Evolutionary conservation across 2,113 vertebrate genomes (phyloP), one percentile per base, ranked within the genome.

Genomic region (Dissostichus mawsoni): DNA sequence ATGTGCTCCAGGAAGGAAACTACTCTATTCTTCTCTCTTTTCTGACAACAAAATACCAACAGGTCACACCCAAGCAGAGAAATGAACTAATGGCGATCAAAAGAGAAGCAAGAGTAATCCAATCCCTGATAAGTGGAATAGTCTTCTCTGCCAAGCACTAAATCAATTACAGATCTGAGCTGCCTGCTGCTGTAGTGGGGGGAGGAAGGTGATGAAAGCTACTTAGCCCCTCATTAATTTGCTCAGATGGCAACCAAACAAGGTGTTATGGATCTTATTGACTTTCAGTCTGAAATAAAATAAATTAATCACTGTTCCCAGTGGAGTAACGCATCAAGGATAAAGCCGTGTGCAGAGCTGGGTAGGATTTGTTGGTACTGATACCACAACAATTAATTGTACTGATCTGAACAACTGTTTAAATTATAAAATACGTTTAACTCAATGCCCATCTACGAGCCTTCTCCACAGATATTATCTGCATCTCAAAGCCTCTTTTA

Each of bases 161-260:
- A 90, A 90, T 89, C 74, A 87, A 85, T 88, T 82, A 86, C 41
- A 11, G 65, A 25, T 77, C 83, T 80, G 58, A 90, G 89, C 68
- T 66, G 70, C 63, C 74, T 71, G 84, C 88, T 91, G 82, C 71
- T 83, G 74, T 58, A 47, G 75, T 64, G 66, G 61, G 64, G 56
- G 53, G 66, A 88, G 77, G 69, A 78, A 85, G 75, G 85, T 86
- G 85, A 76, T 85, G 82, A 90, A 82, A 85, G 85, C 79, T 80
- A 86, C 85, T 92, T 82, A 91, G 81, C 81, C 73, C 67, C 78
- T 84, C 71, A 66, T 87, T 90, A 66, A 80, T 87, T 86, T 78
- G 61, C 81, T 87, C 91, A 92, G 86, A 90, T 88, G 87, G 86
- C 80, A 81, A 80, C 87, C 79, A 79, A 91, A 90, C 75, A 82